phyloP scores from a whole-genome alignment of 2,113 vertebrate genomes.

The Periophthalmodon schlosseri region DNA sequence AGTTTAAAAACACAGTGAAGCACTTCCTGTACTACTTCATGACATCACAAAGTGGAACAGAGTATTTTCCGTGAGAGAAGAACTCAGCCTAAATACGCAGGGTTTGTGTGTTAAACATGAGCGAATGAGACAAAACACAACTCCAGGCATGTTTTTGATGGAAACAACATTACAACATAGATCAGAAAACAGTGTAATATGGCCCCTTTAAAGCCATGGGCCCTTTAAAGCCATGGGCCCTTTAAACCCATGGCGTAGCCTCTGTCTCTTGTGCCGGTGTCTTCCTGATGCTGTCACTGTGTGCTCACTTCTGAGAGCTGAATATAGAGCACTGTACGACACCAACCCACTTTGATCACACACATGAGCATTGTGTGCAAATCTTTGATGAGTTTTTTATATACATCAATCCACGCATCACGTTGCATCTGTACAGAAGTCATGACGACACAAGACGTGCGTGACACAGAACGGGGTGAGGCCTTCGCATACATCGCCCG shows the following conservation, averaged over 20 bases:
- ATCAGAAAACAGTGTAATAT: no score
- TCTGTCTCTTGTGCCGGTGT: slow-evolving; percentile 22
- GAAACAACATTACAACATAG: no score
- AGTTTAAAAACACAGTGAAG: no score
- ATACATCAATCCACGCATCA: slow-evolving; percentile 1
- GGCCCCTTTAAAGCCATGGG: no score
- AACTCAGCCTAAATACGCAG: no score
- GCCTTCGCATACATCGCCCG: slow-evolving; percentile 47
- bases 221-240: no score
- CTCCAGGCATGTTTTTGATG: no score
- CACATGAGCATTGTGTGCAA: slow-evolving; percentile 1
- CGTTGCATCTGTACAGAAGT: not conserved
- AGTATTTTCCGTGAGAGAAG: no score
- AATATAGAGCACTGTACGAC: slow-evolving; percentile 14
- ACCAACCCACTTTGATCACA: not conserved
- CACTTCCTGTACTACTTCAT: no score
- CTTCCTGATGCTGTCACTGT: slow-evolving; percentile 30
- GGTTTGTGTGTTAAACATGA: no score
- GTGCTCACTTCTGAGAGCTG: not conserved
- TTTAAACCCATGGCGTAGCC: not conserved
- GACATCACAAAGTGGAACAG: no score
- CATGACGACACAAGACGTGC: slow-evolving; percentile 16
- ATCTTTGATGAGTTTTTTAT: slow-evolving; percentile 3
- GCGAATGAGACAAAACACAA: no score
- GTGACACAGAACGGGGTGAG: slow-evolving; percentile 22